These are phyloP conservation scores for Macaca nemestrina DNA, from an alignment of 2,113 vertebrate genomes.

Conservation along the genomic window DNA sequence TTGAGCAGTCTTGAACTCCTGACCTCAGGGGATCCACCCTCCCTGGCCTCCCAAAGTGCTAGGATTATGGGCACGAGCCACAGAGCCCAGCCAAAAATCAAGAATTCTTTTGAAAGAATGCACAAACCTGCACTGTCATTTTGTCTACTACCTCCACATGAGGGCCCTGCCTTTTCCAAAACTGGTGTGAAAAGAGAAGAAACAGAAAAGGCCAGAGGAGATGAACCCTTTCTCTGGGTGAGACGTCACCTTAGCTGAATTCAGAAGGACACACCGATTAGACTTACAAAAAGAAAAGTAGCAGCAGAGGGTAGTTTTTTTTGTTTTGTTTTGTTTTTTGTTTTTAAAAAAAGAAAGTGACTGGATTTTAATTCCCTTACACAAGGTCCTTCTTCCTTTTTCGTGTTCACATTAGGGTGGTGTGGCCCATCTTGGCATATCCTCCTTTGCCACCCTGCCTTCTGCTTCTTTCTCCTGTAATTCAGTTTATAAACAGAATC, in stretches of 20 bases:
- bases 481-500: background rate
- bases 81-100: background rate
- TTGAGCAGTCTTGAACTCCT: no score
- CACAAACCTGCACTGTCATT: background rate
- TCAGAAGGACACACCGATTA: background rate
- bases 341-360: background rate
- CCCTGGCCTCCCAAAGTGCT: no score
- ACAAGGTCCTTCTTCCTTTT: background rate
- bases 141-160: background rate
- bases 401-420: background rate
- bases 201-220: constrained; percentile 3
- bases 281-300: background rate
- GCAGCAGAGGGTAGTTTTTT: no score
- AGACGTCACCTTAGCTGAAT: background rate
- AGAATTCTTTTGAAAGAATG: constrained; percentile 21
- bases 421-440: fast-evolving
- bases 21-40: no score
- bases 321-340: no score
- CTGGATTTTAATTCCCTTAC: background rate
- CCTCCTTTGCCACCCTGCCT: background rate
- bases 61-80: no score
- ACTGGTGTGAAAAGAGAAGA: background rate
- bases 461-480: background rate
- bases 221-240: background rate
- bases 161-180: background rate